Percentiles rank a stretch among this genome's conserved stretches.
phyloP scores from a whole-genome alignment of 2,888 invertebrate species.

The Aelia acuminata region DNA sequence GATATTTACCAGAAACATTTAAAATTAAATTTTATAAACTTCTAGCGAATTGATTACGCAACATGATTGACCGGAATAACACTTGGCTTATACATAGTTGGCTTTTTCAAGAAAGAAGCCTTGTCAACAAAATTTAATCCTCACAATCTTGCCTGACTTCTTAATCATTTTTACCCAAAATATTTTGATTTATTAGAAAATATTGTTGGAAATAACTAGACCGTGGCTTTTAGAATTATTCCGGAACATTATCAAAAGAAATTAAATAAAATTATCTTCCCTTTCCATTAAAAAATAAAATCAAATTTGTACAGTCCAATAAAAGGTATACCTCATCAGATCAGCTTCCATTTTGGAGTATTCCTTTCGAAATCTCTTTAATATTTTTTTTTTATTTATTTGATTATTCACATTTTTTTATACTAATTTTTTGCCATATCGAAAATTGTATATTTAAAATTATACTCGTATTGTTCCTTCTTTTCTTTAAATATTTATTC shows the following conservation, averaged over 20 bases:
- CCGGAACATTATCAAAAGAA: too few species aligned
- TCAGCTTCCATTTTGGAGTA: neutral
- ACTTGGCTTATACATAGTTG: too few species aligned
- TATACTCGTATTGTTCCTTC: too few species aligned
- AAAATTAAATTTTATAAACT: neutral
- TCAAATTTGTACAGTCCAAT: too few species aligned
- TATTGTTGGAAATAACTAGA: neutral
- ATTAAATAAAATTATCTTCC: too few species aligned
- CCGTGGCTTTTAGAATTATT: too few species aligned
- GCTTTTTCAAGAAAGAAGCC: neutral
- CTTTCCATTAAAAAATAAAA: too few species aligned
- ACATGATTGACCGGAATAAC: neutral
- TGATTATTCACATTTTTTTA: too few species aligned
- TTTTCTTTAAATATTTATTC: too few species aligned
- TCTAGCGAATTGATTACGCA: neutral
- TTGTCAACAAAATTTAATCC: neutral
- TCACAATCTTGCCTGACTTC: neutral
- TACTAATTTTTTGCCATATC: too few species aligned
- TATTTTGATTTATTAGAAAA: neutral
- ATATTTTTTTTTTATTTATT: neutral
- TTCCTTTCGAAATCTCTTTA: neutral
- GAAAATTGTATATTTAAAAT: too few species aligned
- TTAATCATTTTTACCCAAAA: neutral
- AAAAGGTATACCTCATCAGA: too few species aligned
- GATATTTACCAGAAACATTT: neutral